These are phyloP conservation scores for Intellagama lesueurii DNA, from an alignment of 2,797 vertebrate species.

Conservation along the genomic window DNA sequence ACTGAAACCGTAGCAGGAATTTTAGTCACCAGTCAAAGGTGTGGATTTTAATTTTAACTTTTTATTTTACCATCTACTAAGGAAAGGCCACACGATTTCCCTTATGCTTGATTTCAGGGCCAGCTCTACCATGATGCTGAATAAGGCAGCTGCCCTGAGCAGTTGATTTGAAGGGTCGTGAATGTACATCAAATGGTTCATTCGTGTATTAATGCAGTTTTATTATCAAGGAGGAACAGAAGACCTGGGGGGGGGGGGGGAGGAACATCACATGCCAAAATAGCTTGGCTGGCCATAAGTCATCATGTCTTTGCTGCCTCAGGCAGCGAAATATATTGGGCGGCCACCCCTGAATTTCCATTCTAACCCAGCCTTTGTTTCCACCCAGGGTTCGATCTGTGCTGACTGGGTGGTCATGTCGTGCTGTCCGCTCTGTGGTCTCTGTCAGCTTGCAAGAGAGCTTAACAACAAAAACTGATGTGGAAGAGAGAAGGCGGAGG, in stretches of 20 bases:
- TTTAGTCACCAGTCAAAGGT: background rate
- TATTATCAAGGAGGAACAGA: no score
- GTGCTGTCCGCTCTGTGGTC: constrained; percentile 73
- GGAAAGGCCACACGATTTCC: background rate
- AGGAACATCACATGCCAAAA: no score
- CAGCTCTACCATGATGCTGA: no score
- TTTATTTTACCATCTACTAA: no score
- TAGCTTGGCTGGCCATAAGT: no score
- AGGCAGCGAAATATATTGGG: background rate
- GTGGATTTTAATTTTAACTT: background rate
- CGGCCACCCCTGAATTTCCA: no score
- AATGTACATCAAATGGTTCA: no score
- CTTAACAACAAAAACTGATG: constrained; percentile 67
- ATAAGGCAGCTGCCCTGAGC: no score
- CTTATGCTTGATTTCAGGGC: background rate
- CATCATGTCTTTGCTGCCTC: background rate
- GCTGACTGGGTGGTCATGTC: constrained; percentile 82
- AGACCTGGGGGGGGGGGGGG: no score
- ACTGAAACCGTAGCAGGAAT: background rate
- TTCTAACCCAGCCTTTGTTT: constrained; percentile 25
- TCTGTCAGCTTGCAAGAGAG: constrained; percentile 78
- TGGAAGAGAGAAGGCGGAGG: background rate
- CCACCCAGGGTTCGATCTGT: constrained; percentile 80
- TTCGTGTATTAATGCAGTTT: no score
- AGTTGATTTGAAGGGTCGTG: background rate